Conservation (phyloP, 1,140 invertebrate genomes). For the Bombus fervidus region DNA sequence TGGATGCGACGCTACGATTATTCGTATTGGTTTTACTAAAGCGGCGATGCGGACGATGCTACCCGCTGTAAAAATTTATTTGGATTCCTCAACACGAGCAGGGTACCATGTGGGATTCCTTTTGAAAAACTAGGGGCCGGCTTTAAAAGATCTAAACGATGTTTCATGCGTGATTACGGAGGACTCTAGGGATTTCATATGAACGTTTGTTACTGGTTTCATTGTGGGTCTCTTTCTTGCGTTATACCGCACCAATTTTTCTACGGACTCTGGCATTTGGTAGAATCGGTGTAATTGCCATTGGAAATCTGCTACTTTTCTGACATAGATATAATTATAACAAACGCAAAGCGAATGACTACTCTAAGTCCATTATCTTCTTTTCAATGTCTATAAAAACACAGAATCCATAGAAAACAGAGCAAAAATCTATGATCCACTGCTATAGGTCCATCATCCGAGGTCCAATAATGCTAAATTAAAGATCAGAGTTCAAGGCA, state of each 20-base stretch:
- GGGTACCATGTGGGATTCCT: not conserved
- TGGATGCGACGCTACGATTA: not conserved
- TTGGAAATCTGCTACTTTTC: too few species aligned
- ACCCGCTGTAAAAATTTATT: not conserved
- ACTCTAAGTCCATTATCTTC: too few species aligned
- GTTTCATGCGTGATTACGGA: not conserved
- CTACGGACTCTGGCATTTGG: too few species aligned
- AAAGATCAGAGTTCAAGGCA: too few species aligned
- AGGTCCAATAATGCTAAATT: too few species aligned
- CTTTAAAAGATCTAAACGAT: not conserved
- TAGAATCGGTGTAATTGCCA: too few species aligned
- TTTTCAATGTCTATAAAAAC: too few species aligned
- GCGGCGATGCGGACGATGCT: not conserved
- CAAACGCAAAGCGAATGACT: too few species aligned
- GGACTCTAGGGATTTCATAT: not conserved
- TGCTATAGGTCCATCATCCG: too few species aligned
- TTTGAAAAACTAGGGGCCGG: not conserved
- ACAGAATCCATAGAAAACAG: too few species aligned
- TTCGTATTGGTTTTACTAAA: slow-evolving; percentile 21
- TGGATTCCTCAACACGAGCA: not conserved
- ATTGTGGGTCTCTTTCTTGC: not conserved
- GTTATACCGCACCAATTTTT: not conserved
- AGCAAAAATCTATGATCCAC: too few species aligned
- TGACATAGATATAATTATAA: too few species aligned
- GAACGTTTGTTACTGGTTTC: not conserved